Conservation (phyloP, 2,888 invertebrate species). For the Argyresthia goedartella region DNA sequence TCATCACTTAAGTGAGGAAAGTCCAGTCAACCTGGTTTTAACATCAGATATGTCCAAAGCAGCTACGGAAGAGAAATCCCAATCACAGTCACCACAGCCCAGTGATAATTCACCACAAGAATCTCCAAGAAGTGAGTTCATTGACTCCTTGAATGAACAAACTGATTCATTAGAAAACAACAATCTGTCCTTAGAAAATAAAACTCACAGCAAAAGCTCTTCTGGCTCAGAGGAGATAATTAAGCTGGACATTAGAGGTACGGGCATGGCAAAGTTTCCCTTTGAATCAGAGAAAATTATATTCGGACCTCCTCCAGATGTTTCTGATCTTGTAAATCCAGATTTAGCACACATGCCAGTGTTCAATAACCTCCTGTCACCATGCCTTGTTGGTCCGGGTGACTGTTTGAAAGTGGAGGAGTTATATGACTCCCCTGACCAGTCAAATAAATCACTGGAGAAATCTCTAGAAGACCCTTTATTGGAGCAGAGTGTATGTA, state of each 20-base stretch:
- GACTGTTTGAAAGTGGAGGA: constrained; percentile 37
- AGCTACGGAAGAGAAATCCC: constrained; percentile 18
- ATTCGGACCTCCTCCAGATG: constrained; percentile 57
- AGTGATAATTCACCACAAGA: constrained; percentile 16
- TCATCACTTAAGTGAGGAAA: constrained; percentile 51
- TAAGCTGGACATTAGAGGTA: constrained; percentile 59
- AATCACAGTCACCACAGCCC: constrained; percentile 16
- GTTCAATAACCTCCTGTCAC: constrained; percentile 47
- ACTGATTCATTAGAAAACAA: constrained; percentile 6
- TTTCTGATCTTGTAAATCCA: constrained; percentile 35
- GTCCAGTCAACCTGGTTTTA: constrained; percentile 45
- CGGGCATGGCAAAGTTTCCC: constrained; percentile 42
- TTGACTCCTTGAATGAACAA: constrained; percentile 51
- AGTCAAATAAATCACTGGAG: constrained; percentile 18
- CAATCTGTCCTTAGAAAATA: neutral
- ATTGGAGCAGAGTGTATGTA: constrained; percentile 29
- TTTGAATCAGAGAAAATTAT: constrained; percentile 50
- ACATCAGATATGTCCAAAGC: constrained; percentile 48
- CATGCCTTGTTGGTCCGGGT: constrained; percentile 43
- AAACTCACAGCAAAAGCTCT: neutral
- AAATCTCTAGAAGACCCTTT: constrained; percentile 23
- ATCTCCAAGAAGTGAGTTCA: constrained; percentile 41
- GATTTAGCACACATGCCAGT: constrained; percentile 37
- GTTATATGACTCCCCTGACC: constrained; percentile 21
- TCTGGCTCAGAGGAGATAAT: constrained; percentile 62